Evolutionary conservation across 92 coral and sea anemone genomes (phyloP), one percentile per base, ranked within the genome.

Genomic region (Siderastrea radians): DNA sequence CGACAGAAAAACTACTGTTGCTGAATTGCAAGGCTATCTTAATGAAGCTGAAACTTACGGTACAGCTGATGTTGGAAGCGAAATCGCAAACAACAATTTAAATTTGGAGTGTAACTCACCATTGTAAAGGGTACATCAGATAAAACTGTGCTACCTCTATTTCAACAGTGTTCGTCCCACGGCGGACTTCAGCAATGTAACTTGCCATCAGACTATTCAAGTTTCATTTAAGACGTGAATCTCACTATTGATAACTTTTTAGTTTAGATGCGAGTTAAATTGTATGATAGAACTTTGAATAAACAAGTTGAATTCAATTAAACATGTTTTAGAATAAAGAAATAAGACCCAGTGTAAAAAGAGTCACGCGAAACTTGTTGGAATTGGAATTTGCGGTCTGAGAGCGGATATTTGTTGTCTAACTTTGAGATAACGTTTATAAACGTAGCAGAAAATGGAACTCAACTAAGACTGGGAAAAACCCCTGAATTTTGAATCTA

Each of bases 221-320:
- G 2, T 9, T 12, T 17, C 2, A 14, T 12, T 14, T 16, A 16
- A 3, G 26, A 61, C 26, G 13, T 6, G 16, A 0, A 19, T 15
- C 6, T 61, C 66, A 13, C 4, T 49, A 43, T 67, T 16, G 38
- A 44, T 17, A 71, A 48, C 8, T 49, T 52, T 67, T 68, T n/a
- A 13, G 38, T 45, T 81, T 15, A 1, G 12, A 5, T 68, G 1
- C 16, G 49, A 54, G 53, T 12, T 53, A 48, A 53, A 49, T 10
- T 17, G 13, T 6, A 48, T 19, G 17, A 16, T 16, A 62, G 4
- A 43, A 70, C 13, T n/a, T n/a, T 70, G 10, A 53, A 54, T 13
- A 80, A 66, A 80, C 52, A 78, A 49, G 44, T 68, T 66, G 54
- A 61, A 47, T 81, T 72, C 53, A 70, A 17, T 44, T 19, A 47